Evolutionary conservation across 2,113 vertebrate genomes (phyloP).

Genomic region (Orycteropus afer): DNA sequence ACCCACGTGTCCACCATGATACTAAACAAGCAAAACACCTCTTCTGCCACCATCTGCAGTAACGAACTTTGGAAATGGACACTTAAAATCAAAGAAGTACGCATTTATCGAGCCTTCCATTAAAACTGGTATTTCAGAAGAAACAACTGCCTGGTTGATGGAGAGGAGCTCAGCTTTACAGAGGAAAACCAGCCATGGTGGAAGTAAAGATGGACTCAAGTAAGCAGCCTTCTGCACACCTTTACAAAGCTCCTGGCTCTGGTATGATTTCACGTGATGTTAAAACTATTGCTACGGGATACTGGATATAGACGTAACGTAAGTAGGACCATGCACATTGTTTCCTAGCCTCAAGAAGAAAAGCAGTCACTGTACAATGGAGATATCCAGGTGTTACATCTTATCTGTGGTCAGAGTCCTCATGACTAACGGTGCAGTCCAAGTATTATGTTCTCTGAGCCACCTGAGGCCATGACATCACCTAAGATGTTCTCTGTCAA

Average conservation of each 20-base stretch:
- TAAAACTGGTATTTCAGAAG: neutral
- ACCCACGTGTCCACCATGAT: neutral
- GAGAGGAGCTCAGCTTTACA: neutral
- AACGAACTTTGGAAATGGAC: slow-evolving; percentile 25
- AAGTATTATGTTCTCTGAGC: neutral
- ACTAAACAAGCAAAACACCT: neutral
- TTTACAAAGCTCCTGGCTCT: neutral
- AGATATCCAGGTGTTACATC: neutral
- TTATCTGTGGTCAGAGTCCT: neutral
- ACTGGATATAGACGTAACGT: neutral
- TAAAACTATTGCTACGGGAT: neutral
- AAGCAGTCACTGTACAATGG: neutral
- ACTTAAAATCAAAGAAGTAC: slow-evolving; percentile 25
- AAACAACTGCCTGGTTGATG: neutral
- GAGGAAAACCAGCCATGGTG: neutral
- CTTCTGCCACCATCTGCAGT: too few relatives aligned
- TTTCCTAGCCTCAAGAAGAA: neutral
- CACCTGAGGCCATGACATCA: neutral
- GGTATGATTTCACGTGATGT: neutral
- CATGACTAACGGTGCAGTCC: neutral
- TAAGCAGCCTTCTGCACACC: neutral
- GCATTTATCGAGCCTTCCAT: neutral
- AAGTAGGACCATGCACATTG: neutral
- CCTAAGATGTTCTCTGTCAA: neutral
- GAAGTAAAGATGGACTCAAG: neutral